phyloP scores from a whole-genome alignment of 2,797 vertebrate genomes.

The Diceros bicornis region DNA sequence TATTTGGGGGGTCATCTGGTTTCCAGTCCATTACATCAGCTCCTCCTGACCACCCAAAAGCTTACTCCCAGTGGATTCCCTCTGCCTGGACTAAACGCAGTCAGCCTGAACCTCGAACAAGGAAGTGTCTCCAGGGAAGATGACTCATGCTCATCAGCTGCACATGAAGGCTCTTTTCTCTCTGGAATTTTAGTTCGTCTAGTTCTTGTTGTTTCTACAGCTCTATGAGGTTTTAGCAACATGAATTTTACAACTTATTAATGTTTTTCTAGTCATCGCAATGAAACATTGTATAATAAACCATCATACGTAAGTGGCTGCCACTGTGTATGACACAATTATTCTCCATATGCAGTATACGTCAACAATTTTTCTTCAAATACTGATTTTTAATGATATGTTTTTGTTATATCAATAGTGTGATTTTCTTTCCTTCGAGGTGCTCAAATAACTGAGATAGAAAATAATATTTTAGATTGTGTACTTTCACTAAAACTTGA shows the following conservation, averaged over 20 bases:
- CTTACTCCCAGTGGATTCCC: not conserved
- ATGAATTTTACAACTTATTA: not conserved
- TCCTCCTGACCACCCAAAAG: not conserved
- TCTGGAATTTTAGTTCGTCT: not conserved
- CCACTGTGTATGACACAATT: not conserved
- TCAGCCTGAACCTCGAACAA: not conserved
- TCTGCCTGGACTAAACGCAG: not conserved
- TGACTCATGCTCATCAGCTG: not conserved
- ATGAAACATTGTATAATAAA: not conserved
- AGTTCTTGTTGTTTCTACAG: not conserved
- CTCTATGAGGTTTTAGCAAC: not conserved
- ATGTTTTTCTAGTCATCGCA: not conserved
- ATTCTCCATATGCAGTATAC: not conserved
- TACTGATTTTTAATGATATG: not conserved
- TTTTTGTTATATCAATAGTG: not conserved
- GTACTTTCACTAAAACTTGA: not conserved
- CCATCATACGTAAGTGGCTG: not conserved
- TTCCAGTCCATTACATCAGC: not conserved
- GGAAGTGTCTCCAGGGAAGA: not conserved
- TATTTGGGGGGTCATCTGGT: not conserved
- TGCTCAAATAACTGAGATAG: not conserved
- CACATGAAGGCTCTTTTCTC: not conserved
- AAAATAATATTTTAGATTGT: not conserved
- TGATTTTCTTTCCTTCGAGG: not conserved
- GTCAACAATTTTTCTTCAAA: not conserved